Conservation (phyloP, 2,888 invertebrate genomes). For the Apeira syringaria region DNA sequence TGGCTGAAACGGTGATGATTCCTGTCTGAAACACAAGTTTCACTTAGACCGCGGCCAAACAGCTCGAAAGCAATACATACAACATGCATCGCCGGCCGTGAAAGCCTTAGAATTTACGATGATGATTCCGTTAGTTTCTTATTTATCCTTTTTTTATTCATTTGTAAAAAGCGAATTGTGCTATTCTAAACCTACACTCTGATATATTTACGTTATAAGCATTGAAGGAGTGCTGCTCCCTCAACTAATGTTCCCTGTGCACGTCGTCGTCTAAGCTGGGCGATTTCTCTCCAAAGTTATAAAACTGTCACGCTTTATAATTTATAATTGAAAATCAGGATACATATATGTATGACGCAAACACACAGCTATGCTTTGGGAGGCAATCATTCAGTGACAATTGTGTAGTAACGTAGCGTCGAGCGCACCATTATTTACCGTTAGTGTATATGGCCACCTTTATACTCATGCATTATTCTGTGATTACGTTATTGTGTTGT, state of each 20-base stretch:
- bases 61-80: no score
- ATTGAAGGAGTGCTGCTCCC: no score
- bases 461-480: constrained; percentile 41
- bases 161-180: no score
- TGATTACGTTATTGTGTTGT: constrained; percentile 39
- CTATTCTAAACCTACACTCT: no score
- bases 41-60: no score
- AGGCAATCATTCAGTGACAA: constrained; percentile 36
- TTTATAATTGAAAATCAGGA: constrained; percentile 26
- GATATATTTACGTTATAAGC: no score
- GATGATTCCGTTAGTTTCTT: no score
- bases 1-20: no score
- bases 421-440: constrained; percentile 42
- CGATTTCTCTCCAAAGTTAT: constrained; percentile 16
- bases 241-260: constrained; percentile 14
- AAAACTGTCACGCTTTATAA: constrained; percentile 21
- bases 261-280: constrained; percentile 2
- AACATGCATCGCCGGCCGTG: no score
- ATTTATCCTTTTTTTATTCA: no score
- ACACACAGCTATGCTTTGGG: constrained; percentile 29
- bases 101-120: no score
- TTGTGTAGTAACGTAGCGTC: constrained; percentile 35
- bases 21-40: no score
- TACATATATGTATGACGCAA: constrained; percentile 29
- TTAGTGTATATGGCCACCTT: constrained; percentile 41